Evolutionary conservation across 2,888 invertebrate species (phyloP).

Genomic region (Ectropis crepuscularia): DNA sequence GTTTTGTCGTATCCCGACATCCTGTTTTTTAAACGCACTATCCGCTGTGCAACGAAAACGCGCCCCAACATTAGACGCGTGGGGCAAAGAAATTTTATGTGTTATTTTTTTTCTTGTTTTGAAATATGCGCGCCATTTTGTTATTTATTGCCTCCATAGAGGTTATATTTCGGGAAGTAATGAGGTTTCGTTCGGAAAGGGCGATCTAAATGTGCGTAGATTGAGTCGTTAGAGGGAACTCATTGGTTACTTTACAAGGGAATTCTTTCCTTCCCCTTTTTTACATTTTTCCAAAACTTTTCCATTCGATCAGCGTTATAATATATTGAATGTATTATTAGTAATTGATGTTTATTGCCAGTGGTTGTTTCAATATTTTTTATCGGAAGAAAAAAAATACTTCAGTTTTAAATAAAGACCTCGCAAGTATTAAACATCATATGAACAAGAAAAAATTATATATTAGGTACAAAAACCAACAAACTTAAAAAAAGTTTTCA

Average conservation of each 20-base stretch:
- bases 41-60: conserved; percentile 58
- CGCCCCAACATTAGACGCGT: conserved; percentile 73
- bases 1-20: too few species aligned
- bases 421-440: too few species aligned
- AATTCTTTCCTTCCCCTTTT: conserved; percentile 43
- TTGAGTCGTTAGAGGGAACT: conserved; percentile 76
- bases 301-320: conserved; percentile 45
- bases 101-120: conserved; percentile 81
- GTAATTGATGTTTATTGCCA: too few species aligned
- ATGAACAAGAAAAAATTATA: too few species aligned
- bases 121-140: conserved; percentile 83
- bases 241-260: conserved; percentile 59
- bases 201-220: conserved; percentile 83
- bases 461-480: too few species aligned
- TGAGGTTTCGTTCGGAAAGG: conserved; percentile 83
- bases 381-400: too few species aligned
- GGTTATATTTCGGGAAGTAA: conserved; percentile 84
- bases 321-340: too few species aligned
- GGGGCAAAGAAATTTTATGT: conserved; percentile 82
- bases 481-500: too few species aligned
- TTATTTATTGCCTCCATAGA: conserved; percentile 83
- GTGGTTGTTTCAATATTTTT: too few species aligned
- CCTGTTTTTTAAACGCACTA: not conserved
- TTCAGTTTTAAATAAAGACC: too few species aligned
- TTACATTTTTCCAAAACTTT: conserved; percentile 46